A percentile compares a stretch with the other conserved stretches of the same genome.
Evolutionary conservation across 2,113 vertebrate genomes (phyloP).

Genomic region (Morone saxatilis): DNA sequence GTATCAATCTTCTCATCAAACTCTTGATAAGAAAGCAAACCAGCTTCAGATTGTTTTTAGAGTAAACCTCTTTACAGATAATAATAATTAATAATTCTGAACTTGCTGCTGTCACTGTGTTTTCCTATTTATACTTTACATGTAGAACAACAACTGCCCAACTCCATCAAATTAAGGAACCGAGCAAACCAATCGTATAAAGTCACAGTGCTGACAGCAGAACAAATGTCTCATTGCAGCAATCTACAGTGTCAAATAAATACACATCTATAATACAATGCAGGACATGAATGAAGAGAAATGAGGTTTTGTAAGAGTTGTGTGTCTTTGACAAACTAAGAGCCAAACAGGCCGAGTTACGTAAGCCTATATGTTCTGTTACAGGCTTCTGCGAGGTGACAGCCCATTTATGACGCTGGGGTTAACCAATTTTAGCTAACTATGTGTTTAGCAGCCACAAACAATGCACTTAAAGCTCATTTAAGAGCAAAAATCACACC

Average conservation of each 20-base stretch:
- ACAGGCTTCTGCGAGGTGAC: constrained; percentile 59
- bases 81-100: too few relatives aligned
- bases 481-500: constrained; percentile 29
- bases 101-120: background rate
- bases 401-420: constrained; percentile 65
- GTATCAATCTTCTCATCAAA: background rate
- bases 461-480: constrained; percentile 59
- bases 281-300: background rate
- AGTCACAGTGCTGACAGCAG: background rate
- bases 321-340: background rate
- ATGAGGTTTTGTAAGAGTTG: background rate
- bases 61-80: too few relatives aligned
- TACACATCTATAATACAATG: background rate
- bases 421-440: constrained; percentile 65
- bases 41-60: too few relatives aligned
- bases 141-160: background rate
- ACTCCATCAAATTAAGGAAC: background rate
- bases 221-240: background rate
- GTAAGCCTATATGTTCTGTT: constrained; percentile 40
- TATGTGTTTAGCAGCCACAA: constrained; percentile 54
- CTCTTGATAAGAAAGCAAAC: background rate
- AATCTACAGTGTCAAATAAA: background rate
- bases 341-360: constrained; percentile 34
- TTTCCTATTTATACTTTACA: background rate
- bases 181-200: background rate